phyloP scores from a whole-genome alignment of 1,140 invertebrate species.

The Camponotus floridanus region DNA sequence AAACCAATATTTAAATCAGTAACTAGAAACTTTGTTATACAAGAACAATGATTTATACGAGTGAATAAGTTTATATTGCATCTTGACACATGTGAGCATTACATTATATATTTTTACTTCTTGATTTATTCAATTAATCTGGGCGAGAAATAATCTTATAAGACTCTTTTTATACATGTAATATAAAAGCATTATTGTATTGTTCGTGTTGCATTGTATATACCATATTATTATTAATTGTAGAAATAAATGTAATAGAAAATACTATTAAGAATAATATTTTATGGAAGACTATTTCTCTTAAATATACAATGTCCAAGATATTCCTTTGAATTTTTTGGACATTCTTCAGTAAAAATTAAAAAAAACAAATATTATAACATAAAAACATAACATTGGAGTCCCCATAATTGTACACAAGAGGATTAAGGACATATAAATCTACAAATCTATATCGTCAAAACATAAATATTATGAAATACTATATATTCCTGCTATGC shows the following conservation, averaged over 20 bases:
- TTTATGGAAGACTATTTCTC: conserved; percentile 20
- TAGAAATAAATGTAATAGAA: conserved; percentile 14
- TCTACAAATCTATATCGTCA: conserved; percentile 17
- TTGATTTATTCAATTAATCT: too few species aligned
- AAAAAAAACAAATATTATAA: not conserved
- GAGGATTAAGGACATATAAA: not conserved
- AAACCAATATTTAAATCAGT: conserved; percentile 42
- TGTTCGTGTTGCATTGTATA: not conserved
- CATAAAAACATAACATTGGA: not conserved
- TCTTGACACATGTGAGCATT: too few species aligned
- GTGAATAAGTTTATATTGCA: too few species aligned
- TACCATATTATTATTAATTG: not conserved
- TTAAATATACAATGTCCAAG: not conserved
- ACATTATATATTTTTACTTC: too few species aligned
- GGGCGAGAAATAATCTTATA: not conserved
- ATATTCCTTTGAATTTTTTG: not conserved
- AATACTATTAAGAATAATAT: not conserved
- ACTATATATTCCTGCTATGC: conserved; percentile 60
- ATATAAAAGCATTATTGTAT: not conserved
- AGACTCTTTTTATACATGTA: not conserved
- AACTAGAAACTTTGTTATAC: not conserved
- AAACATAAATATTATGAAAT: conserved; percentile 58
- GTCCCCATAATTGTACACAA: not conserved
- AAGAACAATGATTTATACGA: not conserved
- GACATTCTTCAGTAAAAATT: not conserved